phyloP scores from a whole-genome alignment of 2,888 invertebrate genomes.

The Standfussiana lucernea region DNA sequence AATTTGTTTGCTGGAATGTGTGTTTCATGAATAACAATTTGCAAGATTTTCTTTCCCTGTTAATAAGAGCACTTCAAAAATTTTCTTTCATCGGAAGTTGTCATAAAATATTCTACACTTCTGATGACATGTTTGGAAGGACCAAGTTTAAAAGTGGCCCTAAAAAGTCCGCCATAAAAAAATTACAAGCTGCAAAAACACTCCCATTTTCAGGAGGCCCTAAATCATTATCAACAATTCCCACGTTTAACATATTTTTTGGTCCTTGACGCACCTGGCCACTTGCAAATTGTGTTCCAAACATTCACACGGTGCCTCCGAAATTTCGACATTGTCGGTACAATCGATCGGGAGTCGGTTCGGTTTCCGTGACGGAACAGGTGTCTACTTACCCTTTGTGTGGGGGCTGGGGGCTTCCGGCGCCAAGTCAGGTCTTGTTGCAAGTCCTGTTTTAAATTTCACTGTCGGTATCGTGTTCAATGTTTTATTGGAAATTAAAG shows the following conservation, averaged over 20 bases:
- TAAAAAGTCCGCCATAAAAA: background rate
- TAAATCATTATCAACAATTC: conserved; percentile 27
- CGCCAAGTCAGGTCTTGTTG: conserved; percentile 54
- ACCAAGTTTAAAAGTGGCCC: too few relatives aligned
- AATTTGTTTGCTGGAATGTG: conserved; percentile 27
- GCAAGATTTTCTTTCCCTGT: conserved; percentile 9
- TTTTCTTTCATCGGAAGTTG: background rate
- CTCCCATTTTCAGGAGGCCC: background rate
- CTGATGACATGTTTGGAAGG: background rate
- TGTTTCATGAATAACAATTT: conserved; percentile 44
- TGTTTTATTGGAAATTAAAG: background rate
- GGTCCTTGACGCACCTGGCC: conserved; percentile 51
- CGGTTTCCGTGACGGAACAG: conserved; percentile 70
- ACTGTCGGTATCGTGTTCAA: background rate
- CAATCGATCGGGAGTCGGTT: conserved; percentile 62
- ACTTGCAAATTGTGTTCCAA: conserved; percentile 56
- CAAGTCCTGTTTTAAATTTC: conserved; percentile 48
- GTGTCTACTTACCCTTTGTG: conserved; percentile 78
- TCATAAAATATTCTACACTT: background rate
- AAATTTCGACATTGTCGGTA: conserved; percentile 56
- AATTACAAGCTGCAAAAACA: background rate
- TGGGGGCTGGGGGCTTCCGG: conserved; percentile 71
- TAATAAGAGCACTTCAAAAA: conserved; percentile 1
- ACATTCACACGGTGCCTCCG: conserved; percentile 59
- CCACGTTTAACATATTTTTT: conserved; percentile 44